Evolutionary conservation across 2,888 invertebrate genomes (phyloP), one percentile per base, ranked within the genome.

Genomic region (Leptopilina drosophilae): DNA sequence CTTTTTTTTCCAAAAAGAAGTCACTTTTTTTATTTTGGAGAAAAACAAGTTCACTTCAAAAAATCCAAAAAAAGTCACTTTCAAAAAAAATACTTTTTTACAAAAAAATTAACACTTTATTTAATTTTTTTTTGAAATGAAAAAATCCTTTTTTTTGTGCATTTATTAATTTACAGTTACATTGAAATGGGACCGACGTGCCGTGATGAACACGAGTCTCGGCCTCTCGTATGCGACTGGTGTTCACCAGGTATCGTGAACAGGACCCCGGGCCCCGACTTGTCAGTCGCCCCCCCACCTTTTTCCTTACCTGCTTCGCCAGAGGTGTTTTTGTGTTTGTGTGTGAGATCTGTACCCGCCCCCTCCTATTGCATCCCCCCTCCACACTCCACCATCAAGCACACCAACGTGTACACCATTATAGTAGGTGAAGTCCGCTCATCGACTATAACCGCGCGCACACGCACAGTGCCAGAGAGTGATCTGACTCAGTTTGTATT

Each of bases 161-260:
- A 15, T 76, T 69, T 69, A 59, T 12, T 9, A 81, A 87, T 87
- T 87, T 87, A 87, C 87, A 86, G 87, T 87, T 87, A 87, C 85
- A 80, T 79, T 81, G 80, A 73, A 14, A n/a, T n/a, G 59, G 76
- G 64, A 76, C 77, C 67, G 67, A 46, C 65, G 79, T 67, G 46
- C 67, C 77, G 80, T 82, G 65, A 73, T 73, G 69, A 77, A 80
- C 83, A 80, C 77, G 78, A 78, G 69, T 33, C 82, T 82, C 85
- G 86, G 86, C 85, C 85, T 88, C 89, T 89, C 87, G 87, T 86
- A 88, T 88, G 86, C 89, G 88, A 90, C 90, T 90, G 90, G 88
- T 33, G 33, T 73, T 56, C 73, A 26, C 5, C 73, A 73, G 73
- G 73, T 73, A 85, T 86, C 86, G 86, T 86, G 87, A 87, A 85